These are phyloP conservation scores for Triplophysa siluroides DNA, from an alignment of 2,113 vertebrate species.

Conservation along the genomic window DNA sequence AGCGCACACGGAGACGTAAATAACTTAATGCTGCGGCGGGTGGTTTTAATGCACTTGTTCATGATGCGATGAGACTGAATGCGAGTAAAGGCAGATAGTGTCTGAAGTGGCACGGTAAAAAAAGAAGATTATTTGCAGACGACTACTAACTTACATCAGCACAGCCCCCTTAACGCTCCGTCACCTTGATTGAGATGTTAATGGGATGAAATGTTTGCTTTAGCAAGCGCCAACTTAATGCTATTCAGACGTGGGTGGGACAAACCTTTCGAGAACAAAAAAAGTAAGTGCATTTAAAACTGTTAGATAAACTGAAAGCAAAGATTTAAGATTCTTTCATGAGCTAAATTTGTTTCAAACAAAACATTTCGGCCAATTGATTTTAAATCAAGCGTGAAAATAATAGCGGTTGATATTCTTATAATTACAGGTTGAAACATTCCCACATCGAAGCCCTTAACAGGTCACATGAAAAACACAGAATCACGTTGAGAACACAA, in stretches of 20 bases:
- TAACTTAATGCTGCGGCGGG: constrained; percentile 3
- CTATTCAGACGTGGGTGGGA: background rate
- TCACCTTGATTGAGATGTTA: background rate
- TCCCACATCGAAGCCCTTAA: constrained; percentile 25
- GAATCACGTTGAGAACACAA: constrained; percentile 73
- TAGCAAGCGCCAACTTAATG: background rate
- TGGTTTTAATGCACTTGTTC: constrained; percentile 23
- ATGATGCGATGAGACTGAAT: constrained; percentile 23
- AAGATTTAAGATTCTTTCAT: background rate
- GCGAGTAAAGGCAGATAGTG: constrained; percentile 48
- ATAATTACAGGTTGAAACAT: background rate
- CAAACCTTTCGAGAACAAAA: background rate
- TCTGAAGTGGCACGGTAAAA: background rate
- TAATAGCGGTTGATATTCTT: background rate
- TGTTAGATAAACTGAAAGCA: background rate
- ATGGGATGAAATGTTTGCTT: background rate
- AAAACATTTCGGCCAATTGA: background rate
- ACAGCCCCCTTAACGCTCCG: background rate
- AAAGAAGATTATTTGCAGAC: no score
- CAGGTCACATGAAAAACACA: constrained; percentile 56
- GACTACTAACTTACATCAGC: background rate
- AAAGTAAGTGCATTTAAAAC: constrained; percentile 16
- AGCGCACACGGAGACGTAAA: background rate
- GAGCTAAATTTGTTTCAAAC: background rate
- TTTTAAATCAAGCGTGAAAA: background rate